Evolutionary conservation across 2,888 invertebrate genomes (phyloP), one percentile per base, ranked within the genome.

Genomic region (Apamea epomidion): DNA sequence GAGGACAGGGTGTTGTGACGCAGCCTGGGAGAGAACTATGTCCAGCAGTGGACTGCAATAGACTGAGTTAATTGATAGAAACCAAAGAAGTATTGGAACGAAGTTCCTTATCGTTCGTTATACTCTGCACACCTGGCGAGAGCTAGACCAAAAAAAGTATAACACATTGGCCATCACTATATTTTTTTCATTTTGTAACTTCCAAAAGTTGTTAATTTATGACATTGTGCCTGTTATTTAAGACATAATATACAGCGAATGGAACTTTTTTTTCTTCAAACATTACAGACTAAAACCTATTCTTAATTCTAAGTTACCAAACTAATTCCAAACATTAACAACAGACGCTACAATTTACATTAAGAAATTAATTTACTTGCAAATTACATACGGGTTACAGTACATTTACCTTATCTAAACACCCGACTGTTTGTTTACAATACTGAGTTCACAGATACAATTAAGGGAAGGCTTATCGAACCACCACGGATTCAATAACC

Each of bases 401-500:
- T 80, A 83, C 69, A 48, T 71, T 71, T 32, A 29, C 74, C 69
- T 78, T 77, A 86, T 85, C 80, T 73, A 76, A 80, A 78, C 68
- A 80, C 32, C 72, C 51, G 73, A 29, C n/a, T 78, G 80, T 89
- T 82, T 87, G 82, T 81, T 86, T 82, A 80, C 81, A 79, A 82
- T 81, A 78, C 78, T 68, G 58, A 85, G 72, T 74, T 77, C 78
- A 77, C 68, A 74, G 82, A 89, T 81, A 89, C 78, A 89, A 85
- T 89, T 82, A 88, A 85, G 81, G 73, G 80, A 37, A 73, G 79
- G 87, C 87, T 90, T 88, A 90, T 91, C 85, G 81, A 83, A 85
- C 78, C 75, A 80, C 81, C 76, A 76, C 81, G 82, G 87, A 89
- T 90, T 88, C 87, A 91, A 90, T 90, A 80, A 89, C 79, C 85